A percentile compares a stretch with the other conserved stretches of the same genome.
Conservation (phyloP, 2,888 invertebrate genomes). For the Euplexia lucipara region DNA sequence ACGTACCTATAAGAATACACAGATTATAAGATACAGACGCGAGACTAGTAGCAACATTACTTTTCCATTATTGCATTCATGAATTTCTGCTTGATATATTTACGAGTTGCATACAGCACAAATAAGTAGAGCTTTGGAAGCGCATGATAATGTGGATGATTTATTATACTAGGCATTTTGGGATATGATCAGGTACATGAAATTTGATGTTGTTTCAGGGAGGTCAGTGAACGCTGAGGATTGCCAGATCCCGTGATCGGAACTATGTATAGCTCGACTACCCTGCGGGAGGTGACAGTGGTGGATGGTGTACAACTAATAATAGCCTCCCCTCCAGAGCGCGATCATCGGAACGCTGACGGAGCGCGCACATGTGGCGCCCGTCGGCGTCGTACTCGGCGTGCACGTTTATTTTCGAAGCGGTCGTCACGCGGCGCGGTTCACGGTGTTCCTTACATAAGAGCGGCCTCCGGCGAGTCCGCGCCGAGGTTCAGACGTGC, state of each 20-base stretch:
- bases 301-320: conserved; percentile 90
- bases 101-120: neutral
- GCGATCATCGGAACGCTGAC: conserved; percentile 83
- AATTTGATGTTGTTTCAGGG: conserved; percentile 79
- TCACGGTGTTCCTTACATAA: conserved; percentile 86
- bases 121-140: conserved; percentile 9
- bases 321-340: conserved; percentile 90
- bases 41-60: conserved; percentile 29
- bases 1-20: conserved; percentile 14
- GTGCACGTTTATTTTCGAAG: conserved; percentile 88
- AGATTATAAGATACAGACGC: conserved; percentile 23
- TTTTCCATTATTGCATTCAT: conserved; percentile 34
- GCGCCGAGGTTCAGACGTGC: conserved; percentile 72
- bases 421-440: conserved; percentile 89
- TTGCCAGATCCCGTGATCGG: conserved; percentile 87
- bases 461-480: conserved; percentile 74
- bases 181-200: conserved; percentile 52
- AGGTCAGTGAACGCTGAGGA: conserved; percentile 89
- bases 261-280: conserved; percentile 89
- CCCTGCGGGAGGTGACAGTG: conserved; percentile 91
- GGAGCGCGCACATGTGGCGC: conserved; percentile 89
- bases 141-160: neutral
- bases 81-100: conserved; percentile 33
- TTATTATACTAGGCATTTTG: conserved; percentile 13
- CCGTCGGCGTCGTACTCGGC: conserved; percentile 81